Conservation (phyloP, 2,888 invertebrate species). For the Melipona bicolor region DNA sequence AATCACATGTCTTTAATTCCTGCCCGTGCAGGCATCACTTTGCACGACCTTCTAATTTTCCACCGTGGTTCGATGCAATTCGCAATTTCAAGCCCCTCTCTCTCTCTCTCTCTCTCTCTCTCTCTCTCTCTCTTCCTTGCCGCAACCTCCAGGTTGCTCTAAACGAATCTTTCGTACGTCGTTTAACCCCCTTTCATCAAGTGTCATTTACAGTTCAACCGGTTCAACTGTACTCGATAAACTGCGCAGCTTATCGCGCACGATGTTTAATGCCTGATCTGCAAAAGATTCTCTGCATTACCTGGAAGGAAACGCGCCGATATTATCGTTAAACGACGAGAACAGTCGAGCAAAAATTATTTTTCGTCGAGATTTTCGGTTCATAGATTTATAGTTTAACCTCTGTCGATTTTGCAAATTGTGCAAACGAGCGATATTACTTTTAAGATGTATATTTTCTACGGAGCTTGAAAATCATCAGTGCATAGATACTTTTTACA, state of each 20-base stretch:
- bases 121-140: neutral
- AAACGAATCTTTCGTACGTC: slow-evolving; percentile 1
- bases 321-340: too few species aligned
- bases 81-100: neutral
- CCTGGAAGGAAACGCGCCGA: too few species aligned
- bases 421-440: too few species aligned
- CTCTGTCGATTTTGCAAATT: too few species aligned
- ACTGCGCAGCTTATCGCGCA: neutral
- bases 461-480: too few species aligned
- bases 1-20: slow-evolving; percentile 50
- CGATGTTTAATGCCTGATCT: neutral
- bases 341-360: too few species aligned
- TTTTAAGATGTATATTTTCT: too few species aligned
- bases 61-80: slow-evolving; percentile 11
- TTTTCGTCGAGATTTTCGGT: too few species aligned
- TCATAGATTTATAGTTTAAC: too few species aligned
- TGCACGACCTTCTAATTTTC: slow-evolving; percentile 44
- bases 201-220: neutral
- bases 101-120: neutral
- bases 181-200: slow-evolving; percentile 5
- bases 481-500: too few species aligned
- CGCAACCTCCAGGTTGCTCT: neutral
- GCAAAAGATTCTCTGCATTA: neutral
- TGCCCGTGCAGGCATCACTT: slow-evolving; percentile 11
- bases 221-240: neutral